These are phyloP conservation scores for Pseudomyrmex flavicornis DNA, from an alignment of 1,140 invertebrate species.

Conservation along the genomic window DNA sequence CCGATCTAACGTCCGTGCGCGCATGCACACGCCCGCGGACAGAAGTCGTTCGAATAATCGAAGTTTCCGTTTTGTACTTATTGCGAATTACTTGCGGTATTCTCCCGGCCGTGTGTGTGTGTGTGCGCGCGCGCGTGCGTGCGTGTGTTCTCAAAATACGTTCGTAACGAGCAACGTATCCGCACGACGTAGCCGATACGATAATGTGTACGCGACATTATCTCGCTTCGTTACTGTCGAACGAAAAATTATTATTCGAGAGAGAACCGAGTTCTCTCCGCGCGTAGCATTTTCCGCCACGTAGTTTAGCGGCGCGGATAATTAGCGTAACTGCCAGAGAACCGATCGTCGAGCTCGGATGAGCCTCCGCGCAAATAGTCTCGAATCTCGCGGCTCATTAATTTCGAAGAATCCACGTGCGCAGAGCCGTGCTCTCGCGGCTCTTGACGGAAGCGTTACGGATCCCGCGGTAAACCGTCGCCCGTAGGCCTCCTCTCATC, in stretches of 20 bases:
- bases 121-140: neutral
- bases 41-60: constrained; percentile 28
- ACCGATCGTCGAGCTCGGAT: constrained; percentile 1
- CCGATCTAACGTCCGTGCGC: constrained; percentile 48
- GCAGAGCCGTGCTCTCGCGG: constrained; percentile 56
- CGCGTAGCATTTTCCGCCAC: constrained; percentile 38
- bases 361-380: constrained; percentile 58
- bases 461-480: constrained; percentile 50
- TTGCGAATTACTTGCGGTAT: constrained; percentile 29
- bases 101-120: neutral
- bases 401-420: constrained; percentile 75
- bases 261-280: neutral
- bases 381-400: constrained; percentile 77
- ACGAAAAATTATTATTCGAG: constrained; percentile 31
- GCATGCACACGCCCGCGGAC: constrained; percentile 32
- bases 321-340: constrained; percentile 33
- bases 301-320: constrained; percentile 43
- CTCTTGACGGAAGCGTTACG: constrained; percentile 48
- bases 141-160: neutral
- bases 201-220: constrained; percentile 40
- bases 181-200: neutral
- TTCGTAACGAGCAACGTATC: constrained; percentile 7
- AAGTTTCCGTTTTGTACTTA: constrained; percentile 34
- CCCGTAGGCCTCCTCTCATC: constrained; percentile 31
- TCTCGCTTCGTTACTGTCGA: constrained; percentile 22